Base-by-base conservation (phyloP, 2,797 vertebrate species). In the Gymnocypris eckloni region DNA sequence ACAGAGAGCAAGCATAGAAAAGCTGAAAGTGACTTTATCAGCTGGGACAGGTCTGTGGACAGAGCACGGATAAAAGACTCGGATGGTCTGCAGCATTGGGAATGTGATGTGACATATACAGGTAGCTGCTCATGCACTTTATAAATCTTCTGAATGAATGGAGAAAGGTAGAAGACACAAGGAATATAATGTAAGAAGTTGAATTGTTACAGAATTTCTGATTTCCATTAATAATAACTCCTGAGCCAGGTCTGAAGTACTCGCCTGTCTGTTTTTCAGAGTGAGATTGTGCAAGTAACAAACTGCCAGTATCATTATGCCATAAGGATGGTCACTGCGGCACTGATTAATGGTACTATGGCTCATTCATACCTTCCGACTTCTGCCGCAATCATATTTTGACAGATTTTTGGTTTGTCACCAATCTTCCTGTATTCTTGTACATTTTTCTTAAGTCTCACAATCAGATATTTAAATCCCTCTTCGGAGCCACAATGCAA, bases 191-290 rank as follows among this genome's bases (percentile, higher is more conserved):
- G 2, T 4, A 50, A 41, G 11, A 75, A 20, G 10, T 39, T 45
- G 15, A 66, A 8, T n/a, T 33, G 41, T 66, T n/a, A 28, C n/a
- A 66, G n/a, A 80, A 80, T 37, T 37, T 79, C 73, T 52, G 45
- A 28, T 50, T 20, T 52, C 59, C 15, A 48, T 4, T 48, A 61
- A 48, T 33, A 80, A 33, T 33, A 67, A 10, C 41, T 33, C 22
- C 39, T n/a, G 39, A 61, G n/a, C 78, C 5, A 10, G n/a, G 56
- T 37, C 39, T 79, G 7, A 16, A 64, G 56, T 22, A 43, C 39
- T 43, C 59, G 52, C 22, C 18, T 39, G 22, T 59, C 20, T 37
- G 22, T 25, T 66, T 61, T 25, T 66, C 61, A 43, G 22, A 41
- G 33, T 20, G n/a, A 45, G 41, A 45, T 22, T 41, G 70, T 72